A percentile compares a stretch with the other conserved stretches of the same genome.
Conservation (phyloP, 2,888 invertebrate genomes). For the Polia nebulosa region DNA sequence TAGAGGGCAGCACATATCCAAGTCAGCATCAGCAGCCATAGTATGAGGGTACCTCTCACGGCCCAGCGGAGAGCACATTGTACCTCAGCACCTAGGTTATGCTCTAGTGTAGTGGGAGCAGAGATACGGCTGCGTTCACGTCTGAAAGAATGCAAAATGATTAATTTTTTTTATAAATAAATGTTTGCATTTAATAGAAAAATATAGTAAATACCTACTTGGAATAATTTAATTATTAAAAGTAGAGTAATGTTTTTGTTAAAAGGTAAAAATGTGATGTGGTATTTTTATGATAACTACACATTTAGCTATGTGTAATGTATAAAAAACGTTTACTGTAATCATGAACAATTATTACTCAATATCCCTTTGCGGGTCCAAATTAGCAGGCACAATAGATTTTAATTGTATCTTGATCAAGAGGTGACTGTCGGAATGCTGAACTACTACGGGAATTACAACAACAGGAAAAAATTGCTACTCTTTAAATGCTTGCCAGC, state of each 20-base stretch:
- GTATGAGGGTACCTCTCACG: conserved; percentile 82
- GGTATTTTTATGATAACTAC: too few relatives aligned
- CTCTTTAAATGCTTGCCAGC: too few relatives aligned
- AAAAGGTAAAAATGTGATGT: too few relatives aligned
- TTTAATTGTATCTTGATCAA: too few relatives aligned
- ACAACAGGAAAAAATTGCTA: neutral
- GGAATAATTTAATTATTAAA: too few relatives aligned
- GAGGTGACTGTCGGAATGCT: too few relatives aligned
- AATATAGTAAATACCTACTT: too few relatives aligned
- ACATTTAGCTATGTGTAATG: too few relatives aligned
- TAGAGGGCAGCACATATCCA: conserved; percentile 89
- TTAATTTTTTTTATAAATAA: neutral
- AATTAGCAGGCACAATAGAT: too few relatives aligned
- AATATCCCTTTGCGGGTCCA: too few relatives aligned
- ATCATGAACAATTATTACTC: conserved; percentile 3
- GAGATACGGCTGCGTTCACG: conserved; percentile 80
- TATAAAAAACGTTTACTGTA: conserved; percentile 23
- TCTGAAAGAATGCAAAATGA: conserved; percentile 68
- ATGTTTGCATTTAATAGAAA: too few relatives aligned
- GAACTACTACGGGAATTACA: neutral
- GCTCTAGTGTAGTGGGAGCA: conserved; percentile 71
- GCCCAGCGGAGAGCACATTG: conserved; percentile 86
- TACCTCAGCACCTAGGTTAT: conserved; percentile 81
- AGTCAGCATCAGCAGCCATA: conserved; percentile 88
- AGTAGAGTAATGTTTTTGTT: too few relatives aligned